Conservation (phyloP, 2,888 invertebrate species). For the Hyles lineata region DNA sequence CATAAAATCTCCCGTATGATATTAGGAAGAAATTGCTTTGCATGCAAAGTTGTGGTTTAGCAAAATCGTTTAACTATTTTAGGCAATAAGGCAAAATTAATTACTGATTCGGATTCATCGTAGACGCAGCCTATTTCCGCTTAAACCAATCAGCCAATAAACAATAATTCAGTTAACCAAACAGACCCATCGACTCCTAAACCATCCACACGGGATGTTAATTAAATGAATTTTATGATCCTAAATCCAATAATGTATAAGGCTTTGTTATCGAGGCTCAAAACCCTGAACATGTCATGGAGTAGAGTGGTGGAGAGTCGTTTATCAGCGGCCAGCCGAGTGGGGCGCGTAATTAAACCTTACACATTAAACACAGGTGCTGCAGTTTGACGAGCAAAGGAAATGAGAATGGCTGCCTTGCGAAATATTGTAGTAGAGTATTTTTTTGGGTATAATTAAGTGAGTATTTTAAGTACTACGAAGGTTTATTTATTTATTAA, state of each 20-base stretch:
- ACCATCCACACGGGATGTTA: slow-evolving; percentile 8
- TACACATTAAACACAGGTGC: slow-evolving; percentile 54
- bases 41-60: too few species aligned
- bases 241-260: slow-evolving; percentile 58
- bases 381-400: slow-evolving; percentile 29
- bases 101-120: too few species aligned
- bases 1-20: too few species aligned
- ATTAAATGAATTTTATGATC: slow-evolving; percentile 36
- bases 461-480: too few species aligned
- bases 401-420: neutral
- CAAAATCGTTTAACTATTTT: too few species aligned
- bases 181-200: neutral
- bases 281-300: slow-evolving; percentile 76
- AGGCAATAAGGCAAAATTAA: too few species aligned
- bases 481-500: too few species aligned
- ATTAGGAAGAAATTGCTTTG: too few species aligned
- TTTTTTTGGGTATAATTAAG: too few species aligned
- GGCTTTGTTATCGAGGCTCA: slow-evolving; percentile 63
- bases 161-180: neutral
- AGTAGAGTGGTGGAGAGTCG: slow-evolving; percentile 67
- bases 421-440: neutral
- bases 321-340: slow-evolving; percentile 76
- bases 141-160: neutral
- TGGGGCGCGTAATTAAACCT: slow-evolving; percentile 76
- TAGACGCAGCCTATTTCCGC: neutral